These are phyloP conservation scores for Drosophila fulvimacula DNA, from an alignment of 2,888 invertebrate genomes.

Conservation along the genomic window DNA sequence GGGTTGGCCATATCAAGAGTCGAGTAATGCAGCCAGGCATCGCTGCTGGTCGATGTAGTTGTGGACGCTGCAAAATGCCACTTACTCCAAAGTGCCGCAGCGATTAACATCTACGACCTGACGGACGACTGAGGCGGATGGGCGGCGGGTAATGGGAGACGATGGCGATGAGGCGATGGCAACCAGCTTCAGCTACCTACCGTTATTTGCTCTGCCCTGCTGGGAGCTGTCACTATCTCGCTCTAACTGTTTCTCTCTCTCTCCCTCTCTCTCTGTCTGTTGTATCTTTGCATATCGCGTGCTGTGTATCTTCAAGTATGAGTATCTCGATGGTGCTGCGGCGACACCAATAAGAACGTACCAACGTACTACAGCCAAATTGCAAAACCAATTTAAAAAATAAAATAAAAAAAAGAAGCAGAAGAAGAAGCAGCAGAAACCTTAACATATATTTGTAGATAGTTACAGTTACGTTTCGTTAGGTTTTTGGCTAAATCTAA, in stretches of 20 bases:
- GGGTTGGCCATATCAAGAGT: constrained; percentile 54
- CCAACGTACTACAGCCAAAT: constrained; percentile 44
- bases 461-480: constrained; percentile 53
- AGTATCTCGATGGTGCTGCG: constrained; percentile 63
- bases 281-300: constrained; percentile 73
- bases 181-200: constrained; percentile 49
- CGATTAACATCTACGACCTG: constrained; percentile 80
- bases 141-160: constrained; percentile 10
- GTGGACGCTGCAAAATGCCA: constrained; percentile 75
- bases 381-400: constrained; percentile 73
- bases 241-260: constrained; percentile 20
- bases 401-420: background rate
- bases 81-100: constrained; percentile 79
- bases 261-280: constrained; percentile 11
- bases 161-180: constrained; percentile 27
- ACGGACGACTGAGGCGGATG: constrained; percentile 41
- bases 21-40: constrained; percentile 36
- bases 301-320: constrained; percentile 72
- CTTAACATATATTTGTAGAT: constrained; percentile 55
- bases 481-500: constrained; percentile 47
- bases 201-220: constrained; percentile 61
- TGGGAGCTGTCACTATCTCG: constrained; percentile 23
- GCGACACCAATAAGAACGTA: constrained; percentile 47
- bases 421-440: constrained; percentile 18
- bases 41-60: constrained; percentile 34